phyloP scores from a whole-genome alignment of 1,140 invertebrate species.

The Leptinotarsa defecta region DNA sequence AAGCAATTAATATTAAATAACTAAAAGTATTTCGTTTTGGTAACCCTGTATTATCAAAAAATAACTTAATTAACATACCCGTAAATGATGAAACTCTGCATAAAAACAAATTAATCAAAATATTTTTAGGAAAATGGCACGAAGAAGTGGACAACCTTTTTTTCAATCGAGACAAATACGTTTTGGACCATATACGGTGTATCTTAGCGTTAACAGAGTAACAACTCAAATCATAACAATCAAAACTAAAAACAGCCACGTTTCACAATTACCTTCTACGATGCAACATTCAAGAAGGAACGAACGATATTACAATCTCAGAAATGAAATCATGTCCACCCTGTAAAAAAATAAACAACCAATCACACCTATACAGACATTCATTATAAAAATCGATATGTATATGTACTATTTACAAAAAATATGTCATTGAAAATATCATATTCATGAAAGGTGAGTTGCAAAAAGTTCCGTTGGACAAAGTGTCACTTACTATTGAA shows the following conservation, averaged over 20 bases:
- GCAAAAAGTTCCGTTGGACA: neutral
- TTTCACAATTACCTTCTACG: constrained; percentile 20
- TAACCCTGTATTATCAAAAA: constrained; percentile 27
- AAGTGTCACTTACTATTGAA: constrained; percentile 1
- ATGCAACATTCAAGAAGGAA: neutral
- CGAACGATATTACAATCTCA: neutral
- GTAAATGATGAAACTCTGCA: neutral
- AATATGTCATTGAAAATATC: constrained; percentile 21
- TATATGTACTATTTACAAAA: constrained; percentile 33
- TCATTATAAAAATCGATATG: constrained; percentile 32
- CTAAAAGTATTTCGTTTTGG: constrained; percentile 19
- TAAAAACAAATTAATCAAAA: neutral
- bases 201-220: constrained; percentile 14
- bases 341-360: constrained; percentile 21
- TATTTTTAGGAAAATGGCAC: constrained; percentile 16
- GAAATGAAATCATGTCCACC: neutral
- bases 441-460: constrained; percentile 9
- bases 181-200: constrained; percentile 28
- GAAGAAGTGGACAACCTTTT: neutral
- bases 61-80: constrained; percentile 18
- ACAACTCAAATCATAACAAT: constrained; percentile 33
- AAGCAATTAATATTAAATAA: constrained; percentile 15
- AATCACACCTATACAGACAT: constrained; percentile 29
- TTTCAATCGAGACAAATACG: neutral
- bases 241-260: constrained; percentile 28